Conservation (phyloP, 1,140 invertebrate genomes). For the Andrena cerasifolii region DNA sequence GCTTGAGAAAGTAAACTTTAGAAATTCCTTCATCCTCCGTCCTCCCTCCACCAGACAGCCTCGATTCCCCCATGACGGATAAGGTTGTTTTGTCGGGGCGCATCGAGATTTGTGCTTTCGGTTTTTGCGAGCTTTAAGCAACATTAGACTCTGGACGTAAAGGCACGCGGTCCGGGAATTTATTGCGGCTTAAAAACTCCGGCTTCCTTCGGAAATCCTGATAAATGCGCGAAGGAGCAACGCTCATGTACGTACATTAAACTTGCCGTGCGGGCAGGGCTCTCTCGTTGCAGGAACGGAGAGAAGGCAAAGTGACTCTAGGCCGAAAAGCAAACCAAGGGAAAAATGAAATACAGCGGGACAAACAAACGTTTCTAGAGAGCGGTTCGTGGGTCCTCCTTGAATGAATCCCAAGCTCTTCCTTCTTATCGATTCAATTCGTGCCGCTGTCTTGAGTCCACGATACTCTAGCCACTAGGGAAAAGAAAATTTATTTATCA, state of each 20-base stretch:
- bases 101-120: slow-evolving; percentile 58
- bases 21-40: too few relatives aligned
- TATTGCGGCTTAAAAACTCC: slow-evolving; percentile 83
- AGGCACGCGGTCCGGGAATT: slow-evolving; percentile 74
- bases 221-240: slow-evolving; percentile 80
- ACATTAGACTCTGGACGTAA: slow-evolving; percentile 57
- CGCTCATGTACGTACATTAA: slow-evolving; percentile 55
- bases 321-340: slow-evolving; percentile 78
- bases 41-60: too few relatives aligned
- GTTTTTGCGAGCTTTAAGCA: slow-evolving; percentile 68
- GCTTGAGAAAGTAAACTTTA: too few relatives aligned
- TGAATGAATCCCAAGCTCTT: background rate
- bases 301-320: slow-evolving; percentile 71
- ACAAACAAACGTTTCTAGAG: slow-evolving; percentile 49
- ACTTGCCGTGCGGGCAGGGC: slow-evolving; percentile 29
- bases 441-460: background rate
- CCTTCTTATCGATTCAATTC: background rate
- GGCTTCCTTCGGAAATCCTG: slow-evolving; percentile 82
- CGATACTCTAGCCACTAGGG: too few relatives aligned
- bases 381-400: background rate
- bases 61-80: background rate
- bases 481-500: too few relatives aligned
- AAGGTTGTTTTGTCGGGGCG: slow-evolving; percentile 37
- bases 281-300: slow-evolving; percentile 3
- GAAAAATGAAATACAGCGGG: slow-evolving; percentile 56